These are phyloP conservation scores for Clarias laeviceps DNA, from an alignment of 2,797 vertebrate species.

Conservation along the genomic window DNA sequence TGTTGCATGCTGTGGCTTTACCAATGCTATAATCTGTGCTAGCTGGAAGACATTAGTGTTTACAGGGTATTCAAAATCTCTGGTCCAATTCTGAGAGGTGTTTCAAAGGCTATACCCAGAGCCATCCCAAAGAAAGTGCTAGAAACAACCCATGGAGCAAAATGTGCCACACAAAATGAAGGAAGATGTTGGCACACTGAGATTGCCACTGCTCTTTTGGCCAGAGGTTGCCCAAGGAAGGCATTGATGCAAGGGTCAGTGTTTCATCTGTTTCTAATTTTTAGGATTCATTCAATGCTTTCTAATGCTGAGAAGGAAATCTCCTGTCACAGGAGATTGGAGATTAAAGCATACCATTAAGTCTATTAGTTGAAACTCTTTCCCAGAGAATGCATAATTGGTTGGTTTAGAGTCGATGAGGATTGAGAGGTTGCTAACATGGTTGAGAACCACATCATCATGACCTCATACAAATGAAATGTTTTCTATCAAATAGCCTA, in stretches of 20 bases:
- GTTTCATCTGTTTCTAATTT: not conserved
- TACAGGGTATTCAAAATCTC: not conserved
- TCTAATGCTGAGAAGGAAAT: not conserved
- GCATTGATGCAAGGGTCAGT: no score
- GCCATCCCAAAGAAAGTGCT: not conserved
- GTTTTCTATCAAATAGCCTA: not conserved
- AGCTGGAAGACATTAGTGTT: not conserved
- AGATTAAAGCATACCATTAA: not conserved
- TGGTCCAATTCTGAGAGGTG: not conserved
- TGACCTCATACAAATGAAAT: no score
- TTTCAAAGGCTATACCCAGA: not conserved
- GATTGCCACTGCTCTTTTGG: not conserved
- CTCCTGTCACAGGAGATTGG: not conserved
- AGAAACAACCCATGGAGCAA: not conserved
- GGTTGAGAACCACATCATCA: not conserved
- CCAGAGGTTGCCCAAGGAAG: not conserved
- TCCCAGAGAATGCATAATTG: no score
- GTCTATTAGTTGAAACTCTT: not conserved
- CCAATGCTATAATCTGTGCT: not conserved
- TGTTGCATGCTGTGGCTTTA: not conserved
- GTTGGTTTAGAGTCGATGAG: not conserved
- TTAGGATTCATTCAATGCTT: not conserved
- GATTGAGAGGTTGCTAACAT: not conserved
- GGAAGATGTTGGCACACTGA: not conserved
- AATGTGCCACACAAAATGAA: not conserved